Conservation (phyloP, 2,113 vertebrate genomes). For the Myotis davidii region DNA sequence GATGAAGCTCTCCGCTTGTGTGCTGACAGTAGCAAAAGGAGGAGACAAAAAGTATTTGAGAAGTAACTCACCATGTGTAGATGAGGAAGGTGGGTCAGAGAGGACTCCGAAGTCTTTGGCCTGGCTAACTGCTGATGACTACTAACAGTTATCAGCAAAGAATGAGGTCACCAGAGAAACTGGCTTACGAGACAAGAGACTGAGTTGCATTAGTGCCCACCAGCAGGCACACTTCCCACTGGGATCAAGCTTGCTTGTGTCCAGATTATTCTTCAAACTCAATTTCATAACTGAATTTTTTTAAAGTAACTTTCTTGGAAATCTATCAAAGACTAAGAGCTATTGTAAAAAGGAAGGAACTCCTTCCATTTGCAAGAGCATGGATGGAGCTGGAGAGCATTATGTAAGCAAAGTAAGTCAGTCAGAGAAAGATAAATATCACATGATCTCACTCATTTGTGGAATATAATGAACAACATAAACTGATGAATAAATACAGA, state of each 20-base stretch:
- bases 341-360: too few relatives aligned
- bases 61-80: background rate
- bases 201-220: background rate
- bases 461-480: too few relatives aligned
- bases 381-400: too few relatives aligned
- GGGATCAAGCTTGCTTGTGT: background rate
- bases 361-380: too few relatives aligned
- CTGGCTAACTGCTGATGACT: background rate
- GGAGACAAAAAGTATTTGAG: background rate
- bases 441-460: too few relatives aligned
- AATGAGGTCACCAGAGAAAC: background rate
- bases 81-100: background rate
- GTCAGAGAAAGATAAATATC: too few relatives aligned
- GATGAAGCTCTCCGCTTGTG: background rate
- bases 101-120: background rate
- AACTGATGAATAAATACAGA: too few relatives aligned
- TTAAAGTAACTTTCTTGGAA: background rate
- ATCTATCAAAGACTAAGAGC: background rate
- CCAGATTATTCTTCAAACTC: background rate
- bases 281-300: background rate
- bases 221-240: background rate
- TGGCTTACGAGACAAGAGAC: background rate
- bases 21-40: background rate
- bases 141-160: background rate
- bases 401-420: too few relatives aligned